Percentiles rank a stretch among this genome's conserved stretches.
These are phyloP conservation scores for Hipparchia semele DNA, from an alignment of 2,888 invertebrate species.

Conservation along the genomic window DNA sequence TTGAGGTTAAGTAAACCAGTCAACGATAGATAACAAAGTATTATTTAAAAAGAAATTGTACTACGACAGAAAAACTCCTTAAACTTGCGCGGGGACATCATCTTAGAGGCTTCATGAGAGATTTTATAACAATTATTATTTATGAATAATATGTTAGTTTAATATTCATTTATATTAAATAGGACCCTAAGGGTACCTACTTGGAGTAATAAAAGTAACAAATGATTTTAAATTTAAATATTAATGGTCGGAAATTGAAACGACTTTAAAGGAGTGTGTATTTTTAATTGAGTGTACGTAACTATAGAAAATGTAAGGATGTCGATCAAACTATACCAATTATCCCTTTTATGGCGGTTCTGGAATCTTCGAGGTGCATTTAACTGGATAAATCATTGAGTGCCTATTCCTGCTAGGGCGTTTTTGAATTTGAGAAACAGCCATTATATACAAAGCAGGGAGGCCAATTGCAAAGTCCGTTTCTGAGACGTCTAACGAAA, in stretches of 20 bases:
- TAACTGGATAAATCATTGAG: constrained; percentile 67
- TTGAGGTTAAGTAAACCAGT: not conserved
- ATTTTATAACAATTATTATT: not conserved
- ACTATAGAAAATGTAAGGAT: constrained; percentile 52
- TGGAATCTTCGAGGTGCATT: constrained; percentile 60
- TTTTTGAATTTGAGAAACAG: constrained; percentile 76
- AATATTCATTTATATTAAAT: not conserved
- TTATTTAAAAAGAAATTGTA: no score
- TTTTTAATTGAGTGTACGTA: constrained; percentile 24
- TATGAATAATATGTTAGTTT: no score
- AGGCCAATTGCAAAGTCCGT: constrained; percentile 70
- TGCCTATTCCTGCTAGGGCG: constrained; percentile 64
- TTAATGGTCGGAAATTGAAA: not conserved
- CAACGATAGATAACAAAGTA: no score
- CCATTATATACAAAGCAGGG: constrained; percentile 78
- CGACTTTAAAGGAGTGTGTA: constrained; percentile 3
- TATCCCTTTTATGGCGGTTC: constrained; percentile 59
- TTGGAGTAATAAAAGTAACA: not conserved
- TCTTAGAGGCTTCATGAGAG: no score
- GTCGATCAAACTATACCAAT: constrained; percentile 65
- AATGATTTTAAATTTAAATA: not conserved
- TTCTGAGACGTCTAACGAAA: constrained; percentile 74
- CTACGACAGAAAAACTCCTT: no score
- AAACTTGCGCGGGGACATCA: no score
- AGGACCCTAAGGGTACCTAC: not conserved